These are phyloP conservation scores for Pentalonia nigronervosa DNA, from an alignment of 1,140 invertebrate genomes.

Conservation along the genomic window DNA sequence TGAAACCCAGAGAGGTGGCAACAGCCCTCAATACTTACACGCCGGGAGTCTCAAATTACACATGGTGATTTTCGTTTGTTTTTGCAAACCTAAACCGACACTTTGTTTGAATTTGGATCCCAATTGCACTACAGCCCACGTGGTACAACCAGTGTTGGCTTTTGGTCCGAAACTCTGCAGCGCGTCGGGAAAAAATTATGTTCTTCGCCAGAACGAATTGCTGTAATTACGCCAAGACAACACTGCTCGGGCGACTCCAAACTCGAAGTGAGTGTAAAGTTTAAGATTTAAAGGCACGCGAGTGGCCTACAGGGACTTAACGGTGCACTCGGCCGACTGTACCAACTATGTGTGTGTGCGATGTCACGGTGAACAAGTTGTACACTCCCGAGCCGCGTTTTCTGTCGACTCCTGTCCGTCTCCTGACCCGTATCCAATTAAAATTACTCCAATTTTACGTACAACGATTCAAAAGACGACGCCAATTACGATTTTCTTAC, in stretches of 20 bases:
- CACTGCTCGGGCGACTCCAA: background rate
- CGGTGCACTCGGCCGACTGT: no score
- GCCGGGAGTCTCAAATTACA: no score
- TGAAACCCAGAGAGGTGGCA: no score
- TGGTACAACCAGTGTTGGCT: no score
- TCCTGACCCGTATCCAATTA: constrained; percentile 31
- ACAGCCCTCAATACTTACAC: no score
- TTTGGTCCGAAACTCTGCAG: no score
- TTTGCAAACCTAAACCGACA: no score
- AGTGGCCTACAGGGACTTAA: background rate
- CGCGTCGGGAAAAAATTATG: background rate
- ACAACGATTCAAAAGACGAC: constrained; percentile 6
- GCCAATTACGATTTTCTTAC: constrained; percentile 3
- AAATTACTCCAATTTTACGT: constrained; percentile 40
- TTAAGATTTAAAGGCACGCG: background rate
- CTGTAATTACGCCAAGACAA: background rate
- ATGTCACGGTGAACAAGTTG: background rate
- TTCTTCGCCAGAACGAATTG: background rate
- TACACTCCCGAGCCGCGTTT: background rate
- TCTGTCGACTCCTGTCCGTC: background rate
- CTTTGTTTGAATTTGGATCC: no score
- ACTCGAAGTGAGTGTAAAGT: background rate
- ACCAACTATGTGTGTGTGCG: background rate
- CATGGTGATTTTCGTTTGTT: no score
- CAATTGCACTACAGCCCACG: no score